phyloP scores from a whole-genome alignment of 2,113 vertebrate genomes.

The Psittacus erithacus region DNA sequence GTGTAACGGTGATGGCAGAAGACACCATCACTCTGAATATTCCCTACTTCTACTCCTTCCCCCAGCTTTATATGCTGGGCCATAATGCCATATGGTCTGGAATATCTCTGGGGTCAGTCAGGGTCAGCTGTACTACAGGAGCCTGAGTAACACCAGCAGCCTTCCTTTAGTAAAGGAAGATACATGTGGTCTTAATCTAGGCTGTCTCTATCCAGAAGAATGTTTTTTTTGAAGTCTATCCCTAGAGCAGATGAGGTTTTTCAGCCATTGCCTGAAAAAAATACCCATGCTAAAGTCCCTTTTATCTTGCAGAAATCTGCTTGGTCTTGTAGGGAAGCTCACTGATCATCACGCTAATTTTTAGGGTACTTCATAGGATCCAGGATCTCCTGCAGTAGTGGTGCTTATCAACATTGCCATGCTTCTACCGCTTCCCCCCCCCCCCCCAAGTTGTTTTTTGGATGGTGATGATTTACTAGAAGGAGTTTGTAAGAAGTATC shows the following conservation, averaged over 20 bases:
- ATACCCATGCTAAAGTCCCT: neutral
- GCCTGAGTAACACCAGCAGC: too few species aligned
- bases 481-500: neutral
- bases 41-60: neutral
- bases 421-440: neutral
- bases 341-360: neutral
- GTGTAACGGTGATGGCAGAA: neutral
- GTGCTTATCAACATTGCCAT: neutral
- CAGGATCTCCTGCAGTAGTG: rapidly evolving
- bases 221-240: rapidly evolving
- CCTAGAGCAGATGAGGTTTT: neutral
- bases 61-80: neutral
- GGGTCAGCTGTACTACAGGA: neutral
- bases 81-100: neutral
- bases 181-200: neutral
- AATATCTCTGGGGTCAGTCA: neutral
- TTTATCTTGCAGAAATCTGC: neutral
- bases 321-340: neutral
- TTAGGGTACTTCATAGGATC: neutral
- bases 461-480: neutral
- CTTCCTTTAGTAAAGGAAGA: neutral
- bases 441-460: neutral
- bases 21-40: neutral
- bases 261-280: neutral
- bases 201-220: neutral